Evolutionary conservation across 2,888 invertebrate species (phyloP).

Genomic region (Tipula helvola): DNA sequence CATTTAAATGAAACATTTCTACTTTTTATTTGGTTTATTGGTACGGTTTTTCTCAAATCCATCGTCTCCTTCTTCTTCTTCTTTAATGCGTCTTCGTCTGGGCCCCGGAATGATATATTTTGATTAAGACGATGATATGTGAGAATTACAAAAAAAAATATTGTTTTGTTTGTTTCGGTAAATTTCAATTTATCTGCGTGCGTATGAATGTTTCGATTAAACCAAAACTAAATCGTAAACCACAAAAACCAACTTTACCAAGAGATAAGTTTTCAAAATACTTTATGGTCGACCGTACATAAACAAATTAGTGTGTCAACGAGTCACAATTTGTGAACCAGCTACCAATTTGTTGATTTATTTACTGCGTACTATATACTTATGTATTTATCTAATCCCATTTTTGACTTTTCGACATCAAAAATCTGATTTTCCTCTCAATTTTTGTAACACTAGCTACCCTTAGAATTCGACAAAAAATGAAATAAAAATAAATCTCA

Average conservation of each 20-base stretch:
- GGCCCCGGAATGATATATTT: neutral
- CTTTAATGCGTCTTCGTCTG: neutral
- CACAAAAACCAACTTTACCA: neutral
- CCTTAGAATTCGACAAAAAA: neutral
- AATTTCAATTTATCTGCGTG: neutral
- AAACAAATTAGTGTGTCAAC: neutral
- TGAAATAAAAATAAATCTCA: neutral
- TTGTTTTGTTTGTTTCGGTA: neutral
- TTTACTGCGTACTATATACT: neutral
- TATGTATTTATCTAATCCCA: neutral
- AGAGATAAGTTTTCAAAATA: neutral
- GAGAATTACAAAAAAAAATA: neutral
- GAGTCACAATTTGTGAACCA: neutral
- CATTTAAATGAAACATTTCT: neutral
- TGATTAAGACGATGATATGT: conserved; percentile 4
- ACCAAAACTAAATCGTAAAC: neutral
- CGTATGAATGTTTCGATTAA: neutral
- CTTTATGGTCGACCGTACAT: neutral
- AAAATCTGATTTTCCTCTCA: neutral
- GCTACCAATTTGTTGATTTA: neutral
- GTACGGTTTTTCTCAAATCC: neutral
- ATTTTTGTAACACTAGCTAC: neutral
- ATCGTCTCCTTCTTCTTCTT: neutral
- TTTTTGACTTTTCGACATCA: neutral
- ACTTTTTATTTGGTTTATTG: neutral